Evolutionary conservation across 2,113 vertebrate species (phyloP), one percentile per base, ranked within the genome.

Genomic region (Taurulus bubalis): DNA sequence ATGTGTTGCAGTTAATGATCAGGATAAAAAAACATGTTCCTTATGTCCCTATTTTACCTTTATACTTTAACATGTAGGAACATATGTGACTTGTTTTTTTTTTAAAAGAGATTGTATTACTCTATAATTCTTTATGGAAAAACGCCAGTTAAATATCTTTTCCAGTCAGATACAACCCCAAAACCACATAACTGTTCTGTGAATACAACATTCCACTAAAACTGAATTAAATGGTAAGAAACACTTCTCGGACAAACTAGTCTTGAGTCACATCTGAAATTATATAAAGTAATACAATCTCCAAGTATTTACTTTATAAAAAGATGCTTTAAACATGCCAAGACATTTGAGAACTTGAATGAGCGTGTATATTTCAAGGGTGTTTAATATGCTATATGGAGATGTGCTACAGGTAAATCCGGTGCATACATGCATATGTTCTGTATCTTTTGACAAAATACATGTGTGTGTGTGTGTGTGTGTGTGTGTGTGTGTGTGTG

Each of bases 251-350:
- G 62, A 55, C 53, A 64, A 64, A 53, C 58, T 66, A 70, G n/a
- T 62, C 15, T 45, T 58, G 34, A 58, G 53, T 10, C 34, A 71
- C 26, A 66, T 77, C 66, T 80, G 79, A 30, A 64, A 36, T 71
- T 51, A 89, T 75, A 85, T 90, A 82, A 87, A 89, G 84, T 72
- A 84, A 90, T 90, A 91, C 91, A 92, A 91, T 90, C 89, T 91
- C 88, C 26, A 58, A 83, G 80, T 78, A 71, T 80, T 84, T 71
- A 82, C n/a, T 84, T 28, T 59, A 71, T 82, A 81, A 49, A 80
- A 14, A 74, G 73, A 70, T 84, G 73, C 2, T 80, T 71, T 68
- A 85, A 77, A 79, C 92, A 92, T 88, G 87, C 87, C 77, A 89
- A 80, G 59, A 84, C 73, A 74, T 78, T 70, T 69, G 38, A 80